Evolutionary conservation across 2,888 invertebrate genomes (phyloP).

Genomic region (Alsophila aescularia): DNA sequence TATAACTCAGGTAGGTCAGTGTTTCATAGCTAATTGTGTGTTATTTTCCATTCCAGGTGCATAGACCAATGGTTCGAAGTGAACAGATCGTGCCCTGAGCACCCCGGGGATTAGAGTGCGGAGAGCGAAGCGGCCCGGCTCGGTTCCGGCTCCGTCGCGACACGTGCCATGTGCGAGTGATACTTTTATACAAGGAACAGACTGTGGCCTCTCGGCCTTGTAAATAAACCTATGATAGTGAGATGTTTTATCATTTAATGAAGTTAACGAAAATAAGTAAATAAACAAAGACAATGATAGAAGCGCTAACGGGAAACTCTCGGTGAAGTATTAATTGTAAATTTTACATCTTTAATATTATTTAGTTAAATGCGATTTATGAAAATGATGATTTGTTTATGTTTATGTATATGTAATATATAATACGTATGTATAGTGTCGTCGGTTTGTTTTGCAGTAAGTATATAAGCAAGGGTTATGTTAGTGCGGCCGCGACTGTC

Average conservation of each 20-base stretch:
- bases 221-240: conserved; percentile 80
- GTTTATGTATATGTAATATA: conserved; percentile 63
- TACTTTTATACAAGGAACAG: conserved; percentile 77
- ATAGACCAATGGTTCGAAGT: conserved; percentile 99
- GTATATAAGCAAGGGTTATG: conserved; percentile 50
- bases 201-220: conserved; percentile 71
- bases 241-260: conserved; percentile 80
- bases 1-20: no score
- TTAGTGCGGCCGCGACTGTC: conserved; percentile 45
- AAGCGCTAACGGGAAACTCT: conserved; percentile 65
- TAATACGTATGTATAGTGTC: conserved; percentile 50
- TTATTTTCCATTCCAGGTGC: conserved; percentile 88
- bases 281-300: conserved; percentile 73
- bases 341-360: conserved; percentile 66
- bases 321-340: conserved; percentile 72
- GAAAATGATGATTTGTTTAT: conserved; percentile 52
- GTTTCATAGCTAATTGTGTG: not conserved
- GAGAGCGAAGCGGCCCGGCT: conserved; percentile 63
- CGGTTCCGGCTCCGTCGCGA: conserved; percentile 27
- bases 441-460: conserved; percentile 45
- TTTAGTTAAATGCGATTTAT: conserved; percentile 60
- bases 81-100: conserved; percentile 99
- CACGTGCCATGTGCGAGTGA: conserved; percentile 74
- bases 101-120: conserved; percentile 93
- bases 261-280: conserved; percentile 59